Evolutionary conservation across 2,113 vertebrate genomes (phyloP), one percentile per base, ranked within the genome.

Genomic region (Phalacrocorax aristotelis): DNA sequence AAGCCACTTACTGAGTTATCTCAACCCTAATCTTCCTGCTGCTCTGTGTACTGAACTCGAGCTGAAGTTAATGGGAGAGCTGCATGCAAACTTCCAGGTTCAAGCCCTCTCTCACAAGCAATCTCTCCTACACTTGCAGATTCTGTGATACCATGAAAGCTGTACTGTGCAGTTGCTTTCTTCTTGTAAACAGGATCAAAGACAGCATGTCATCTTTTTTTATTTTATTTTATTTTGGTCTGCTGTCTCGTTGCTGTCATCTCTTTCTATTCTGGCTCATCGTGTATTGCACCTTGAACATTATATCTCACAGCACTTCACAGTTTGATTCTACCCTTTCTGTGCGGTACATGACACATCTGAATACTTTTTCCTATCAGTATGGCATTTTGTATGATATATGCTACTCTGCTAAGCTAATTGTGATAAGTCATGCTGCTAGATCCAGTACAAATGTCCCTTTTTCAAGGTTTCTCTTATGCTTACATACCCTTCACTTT

Each of bases 171-270:
- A 0, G 84, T 62, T 89, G 48, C 75, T 96, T 97, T 84, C 79
- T 69, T 94, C 85, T 83, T 94, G 71, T 93, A 97, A 96, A 96
- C 91, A 94, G 40, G 93, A 97, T 96, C 96, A 97, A 97, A 97
- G 92, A 69, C 82, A 92, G 36, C 11, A 3, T 76, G 90, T 88
- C 81, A 69, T 76, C 65, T 55, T 27, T 62, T 36, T 87, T 79
- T 42, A 79, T 94, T 95, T 96, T 82, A 76, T 87, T 95, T 94
- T 93, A 89, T 95, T 97, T 97, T 94, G 83, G 91, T 97, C 84
- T 93, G 78, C 93, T 95, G 93, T 97, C 95, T 96, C 61, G 71
- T 95, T 95, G 85, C 92, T 97, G 96, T 97, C 94, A 96, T 96
- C 87, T 95, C 75, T 88, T 95, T 95, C 92, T 95, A 65, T 93